phyloP scores from a whole-genome alignment of 2,888 invertebrate species.

The Notocelia uddmanniana region DNA sequence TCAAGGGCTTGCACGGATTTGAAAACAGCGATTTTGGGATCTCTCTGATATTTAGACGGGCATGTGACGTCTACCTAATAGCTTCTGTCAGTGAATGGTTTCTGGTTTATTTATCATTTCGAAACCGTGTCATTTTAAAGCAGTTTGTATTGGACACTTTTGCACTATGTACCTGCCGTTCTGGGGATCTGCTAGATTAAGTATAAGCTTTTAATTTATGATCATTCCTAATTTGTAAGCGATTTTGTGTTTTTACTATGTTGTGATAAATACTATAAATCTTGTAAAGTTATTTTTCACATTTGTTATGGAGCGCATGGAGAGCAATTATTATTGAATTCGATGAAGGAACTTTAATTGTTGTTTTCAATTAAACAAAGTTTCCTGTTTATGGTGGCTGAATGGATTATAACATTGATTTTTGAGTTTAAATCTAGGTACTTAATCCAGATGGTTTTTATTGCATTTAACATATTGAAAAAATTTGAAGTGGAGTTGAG shows the following conservation, averaged over 20 bases:
- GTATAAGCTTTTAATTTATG: no score
- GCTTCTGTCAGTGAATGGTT: neutral
- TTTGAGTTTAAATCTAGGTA: no score
- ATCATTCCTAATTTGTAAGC: no score
- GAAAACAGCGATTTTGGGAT: slow-evolving; percentile 6
- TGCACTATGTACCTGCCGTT: no score
- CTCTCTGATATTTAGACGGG: slow-evolving; percentile 26
- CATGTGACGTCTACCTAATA: slow-evolving; percentile 37
- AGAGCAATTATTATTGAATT: neutral
- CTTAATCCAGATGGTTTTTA: no score
- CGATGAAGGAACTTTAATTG: neutral
- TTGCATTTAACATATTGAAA: neutral
- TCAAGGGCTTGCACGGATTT: slow-evolving; percentile 35
- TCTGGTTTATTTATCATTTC: neutral
- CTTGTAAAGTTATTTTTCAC: neutral
- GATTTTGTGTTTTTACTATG: no score
- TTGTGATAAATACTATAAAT: neutral
- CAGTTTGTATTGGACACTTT: no score
- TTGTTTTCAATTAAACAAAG: no score
- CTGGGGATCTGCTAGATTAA: no score
- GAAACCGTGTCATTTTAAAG: neutral
- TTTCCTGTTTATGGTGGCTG: no score
- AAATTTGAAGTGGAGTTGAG: neutral
- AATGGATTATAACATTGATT: no score
- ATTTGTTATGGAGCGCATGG: neutral